Evolutionary conservation across 37 sponge, comb jelly and placozoan genomes (phyloP).

Genomic region (Spongia lamella): DNA sequence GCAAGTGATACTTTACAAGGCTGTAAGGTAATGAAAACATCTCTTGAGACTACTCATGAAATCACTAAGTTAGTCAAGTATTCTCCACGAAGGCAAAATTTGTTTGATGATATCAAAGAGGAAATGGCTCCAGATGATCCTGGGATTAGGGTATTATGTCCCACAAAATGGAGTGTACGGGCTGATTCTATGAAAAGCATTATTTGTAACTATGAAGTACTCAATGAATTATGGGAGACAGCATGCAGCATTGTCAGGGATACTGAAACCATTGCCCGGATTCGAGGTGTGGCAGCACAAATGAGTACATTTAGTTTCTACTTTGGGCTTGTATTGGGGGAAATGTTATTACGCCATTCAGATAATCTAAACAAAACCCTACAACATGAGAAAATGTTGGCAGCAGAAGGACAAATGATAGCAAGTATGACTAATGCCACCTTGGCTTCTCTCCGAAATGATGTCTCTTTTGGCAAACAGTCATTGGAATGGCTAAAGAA

Average conservation of each 20-base stretch:
- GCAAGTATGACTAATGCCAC: slow-evolving; percentile 19
- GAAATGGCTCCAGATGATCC: not conserved
- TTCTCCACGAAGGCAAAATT: too few species aligned
- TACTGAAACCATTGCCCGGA: slow-evolving; percentile 41
- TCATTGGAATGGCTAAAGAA: slow-evolving; percentile 16
- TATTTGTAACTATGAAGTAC: slow-evolving; percentile 15
- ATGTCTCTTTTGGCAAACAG: slow-evolving; percentile 16
- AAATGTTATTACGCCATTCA: slow-evolving; percentile 22
- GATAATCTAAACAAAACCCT: slow-evolving; percentile 24
- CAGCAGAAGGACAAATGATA: slow-evolving; percentile 22
- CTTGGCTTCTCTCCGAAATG: slow-evolving; percentile 15
- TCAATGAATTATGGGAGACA: slow-evolving; percentile 25
- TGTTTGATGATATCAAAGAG: too few species aligned
- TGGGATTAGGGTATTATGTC: not conserved
- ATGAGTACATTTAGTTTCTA: slow-evolving; percentile 18
- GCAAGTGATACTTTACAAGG: too few species aligned
- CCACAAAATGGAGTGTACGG: slow-evolving; percentile 30
- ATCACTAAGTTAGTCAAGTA: too few species aligned
- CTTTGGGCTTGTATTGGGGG: slow-evolving; percentile 19
- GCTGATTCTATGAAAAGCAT: slow-evolving; percentile 33
- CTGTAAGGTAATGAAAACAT: too few species aligned
- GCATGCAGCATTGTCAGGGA: slow-evolving; percentile 32
- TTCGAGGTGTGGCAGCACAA: slow-evolving; percentile 21
- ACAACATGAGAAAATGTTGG: slow-evolving; percentile 1
- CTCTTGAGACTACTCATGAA: too few species aligned